A percentile compares a stretch with the other conserved stretches of the same genome.
Conservation (phyloP, 23 tunicate genomes). For the Diplosoma virens region DNA sequence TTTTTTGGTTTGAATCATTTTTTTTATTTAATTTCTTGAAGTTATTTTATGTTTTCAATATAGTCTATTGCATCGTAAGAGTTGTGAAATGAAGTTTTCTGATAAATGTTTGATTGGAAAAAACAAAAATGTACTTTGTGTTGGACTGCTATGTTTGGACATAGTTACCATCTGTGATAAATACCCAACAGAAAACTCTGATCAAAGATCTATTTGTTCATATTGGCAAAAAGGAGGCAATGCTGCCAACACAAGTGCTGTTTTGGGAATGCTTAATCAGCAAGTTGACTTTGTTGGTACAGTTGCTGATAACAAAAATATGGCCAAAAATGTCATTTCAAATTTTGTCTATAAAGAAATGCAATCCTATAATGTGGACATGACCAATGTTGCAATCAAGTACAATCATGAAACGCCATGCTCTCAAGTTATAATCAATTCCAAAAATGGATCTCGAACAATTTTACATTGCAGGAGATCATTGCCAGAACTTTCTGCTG, state of each 20-base stretch:
- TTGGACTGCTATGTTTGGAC: slow-evolving; percentile 87
- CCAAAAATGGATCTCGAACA: slow-evolving; percentile 76
- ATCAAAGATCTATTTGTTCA: slow-evolving; percentile 30
- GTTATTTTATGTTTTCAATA: no score
- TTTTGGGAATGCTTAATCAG: slow-evolving; percentile 56
- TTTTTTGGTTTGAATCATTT: no score
- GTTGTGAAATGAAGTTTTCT: neutral
- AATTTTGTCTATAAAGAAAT: slow-evolving; percentile 20
- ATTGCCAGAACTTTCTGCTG: slow-evolving; percentile 43
- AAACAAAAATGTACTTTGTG: slow-evolving; percentile 31
- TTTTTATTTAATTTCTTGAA: no score
- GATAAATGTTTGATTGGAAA: neutral
- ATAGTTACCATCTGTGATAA: slow-evolving; percentile 30
- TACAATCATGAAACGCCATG: slow-evolving; percentile 28
- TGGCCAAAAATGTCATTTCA: neutral
- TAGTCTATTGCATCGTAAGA: no score
- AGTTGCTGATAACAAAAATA: slow-evolving; percentile 6
- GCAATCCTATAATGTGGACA: slow-evolving; percentile 50
- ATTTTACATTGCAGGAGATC: slow-evolving; percentile 38
- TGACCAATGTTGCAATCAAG: slow-evolving; percentile 28
- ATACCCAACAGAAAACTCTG: slow-evolving; percentile 70
- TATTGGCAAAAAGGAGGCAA: slow-evolving; percentile 91
- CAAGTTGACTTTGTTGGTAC: slow-evolving; percentile 65
- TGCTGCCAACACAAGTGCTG: slow-evolving; percentile 84
- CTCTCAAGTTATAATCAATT: slow-evolving; percentile 59